Evolutionary conservation across 2,888 invertebrate species (phyloP), one percentile per base, ranked within the genome.

Genomic region (Acronicta alni): DNA sequence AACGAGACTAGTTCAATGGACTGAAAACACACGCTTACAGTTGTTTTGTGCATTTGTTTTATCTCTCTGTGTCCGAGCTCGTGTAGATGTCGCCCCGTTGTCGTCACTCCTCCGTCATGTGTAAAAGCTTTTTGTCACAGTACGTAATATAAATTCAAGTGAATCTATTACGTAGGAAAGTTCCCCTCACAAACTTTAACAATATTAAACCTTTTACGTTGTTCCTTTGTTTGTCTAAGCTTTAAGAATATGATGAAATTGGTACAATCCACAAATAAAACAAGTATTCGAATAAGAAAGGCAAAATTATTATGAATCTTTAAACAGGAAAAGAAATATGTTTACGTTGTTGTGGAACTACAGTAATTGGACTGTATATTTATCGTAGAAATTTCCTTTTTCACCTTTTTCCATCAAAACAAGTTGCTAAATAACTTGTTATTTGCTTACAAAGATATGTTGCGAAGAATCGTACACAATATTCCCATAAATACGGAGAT

Each of bases 121-220:
- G 37, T 52, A 42, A 17, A 30, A 18, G 26, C 17, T 51, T 56
- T 46, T 18, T 39, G 7, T 61, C 67, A 65, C 16, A 43, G 53
- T 64, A 67, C 52, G 51, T 60, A 61, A 63, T 61, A 71, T 46
- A 63, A 67, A 62, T 64, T 74, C 57, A 26, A 39, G 9, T 49
- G 38, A 56, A 66, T 65, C 64, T 67, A 65, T 61, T 64, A 58
- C 43, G 51, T 65, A 56, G 47, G 38, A 55, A 68, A 55, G 49
- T 76, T 67, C 67, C 59, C 18, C 52, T 23, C 84, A 80, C 79
- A 82, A 88, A 89, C 83, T 89, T 87, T 78, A 78, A 84, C 82
- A 85, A 87, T 88, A 88, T 88, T 87, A 86, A 88, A 88, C 84
- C 82, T 82, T 80, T 81, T 75, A 79, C 79, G 80, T 80, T 79